Base-by-base conservation (phyloP, 2,113 vertebrate genomes). In the Notothenia coriiceps region DNA sequence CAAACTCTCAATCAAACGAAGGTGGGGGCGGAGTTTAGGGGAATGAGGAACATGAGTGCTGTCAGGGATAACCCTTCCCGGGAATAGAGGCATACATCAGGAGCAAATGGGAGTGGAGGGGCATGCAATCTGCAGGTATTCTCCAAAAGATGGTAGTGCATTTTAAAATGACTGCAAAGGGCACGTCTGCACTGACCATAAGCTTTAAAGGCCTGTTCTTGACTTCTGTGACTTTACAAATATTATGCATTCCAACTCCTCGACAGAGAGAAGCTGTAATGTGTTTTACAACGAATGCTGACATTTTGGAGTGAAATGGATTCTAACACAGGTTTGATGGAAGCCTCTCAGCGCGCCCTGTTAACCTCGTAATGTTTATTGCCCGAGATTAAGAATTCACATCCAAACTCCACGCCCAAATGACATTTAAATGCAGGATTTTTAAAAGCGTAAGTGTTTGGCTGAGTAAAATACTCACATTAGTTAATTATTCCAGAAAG, bases 401-500 rank as follows among this genome's bases (percentile, higher is more conserved):
- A 89, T 92, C 73, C 88, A 89, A 91, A 87, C 75, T 87, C 80
- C 46, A 44, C 57, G 55, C 77, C 76, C 70, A 84, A 83, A 83
- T 95, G 90, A 94, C 94, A 94, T 93, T 95, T 94, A 79, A 91
- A 88, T 79, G 82, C 80, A 79, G 69, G 66, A 77, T 93, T 90
- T 94, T 88, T 79, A 85, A 83, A 40, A 91, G 43, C 65, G 43
- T 86, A 91, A 91, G 82, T 81, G 68, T 92, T 93, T 89, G 82
- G 83, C 81, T 85, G 89, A 74, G 82, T 93, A 89, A 92, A 94
- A 93, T 73, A 89, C 82, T 91, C 88, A 77, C 80, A 88, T 89
- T 84, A 93, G 88, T 94, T 94, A 94, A 94, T 94, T 93, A 94
- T 90, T 91, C 20, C 73, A 80, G 75, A 78, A 83, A 86, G 84